Evolutionary conservation across 2,113 vertebrate genomes (phyloP).

Genomic region (Phyllostomus discolor): DNA sequence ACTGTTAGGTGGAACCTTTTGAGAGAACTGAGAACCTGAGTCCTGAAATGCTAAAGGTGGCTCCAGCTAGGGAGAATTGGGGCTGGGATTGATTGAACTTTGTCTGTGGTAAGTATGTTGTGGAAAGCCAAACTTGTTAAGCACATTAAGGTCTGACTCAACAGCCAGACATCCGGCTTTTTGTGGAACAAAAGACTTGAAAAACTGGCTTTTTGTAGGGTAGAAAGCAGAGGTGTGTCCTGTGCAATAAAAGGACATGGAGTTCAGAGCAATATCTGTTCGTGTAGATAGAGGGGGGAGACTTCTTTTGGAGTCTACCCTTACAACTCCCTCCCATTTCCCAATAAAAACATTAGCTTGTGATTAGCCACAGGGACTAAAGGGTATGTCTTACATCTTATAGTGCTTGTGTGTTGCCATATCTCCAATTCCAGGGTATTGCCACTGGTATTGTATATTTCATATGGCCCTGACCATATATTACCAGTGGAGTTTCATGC

Average conservation of each 20-base stretch:
- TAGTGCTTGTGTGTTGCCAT: background rate
- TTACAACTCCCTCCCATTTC: background rate
- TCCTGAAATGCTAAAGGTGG: constrained; percentile 12
- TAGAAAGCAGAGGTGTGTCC: constrained; percentile 63
- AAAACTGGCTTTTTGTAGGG: constrained; percentile 67
- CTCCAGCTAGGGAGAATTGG: background rate
- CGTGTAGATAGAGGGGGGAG: background rate
- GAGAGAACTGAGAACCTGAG: background rate
- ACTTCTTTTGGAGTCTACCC: background rate
- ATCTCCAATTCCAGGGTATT: background rate
- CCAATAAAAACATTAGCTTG: background rate
- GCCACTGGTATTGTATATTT: background rate
- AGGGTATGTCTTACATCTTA: background rate
- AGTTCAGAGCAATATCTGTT: background rate
- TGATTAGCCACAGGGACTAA: background rate
- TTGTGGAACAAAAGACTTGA: constrained; percentile 67
- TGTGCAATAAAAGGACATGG: background rate
- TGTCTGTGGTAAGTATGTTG: background rate
- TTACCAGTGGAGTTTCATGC: background rate
- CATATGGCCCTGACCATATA: background rate
- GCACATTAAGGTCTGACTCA: constrained; percentile 56
- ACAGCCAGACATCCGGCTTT: constrained; percentile 51
- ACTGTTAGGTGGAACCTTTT: background rate
- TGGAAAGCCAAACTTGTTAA: constrained; percentile 36
- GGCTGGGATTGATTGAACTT: background rate